A percentile compares a stretch with the other conserved stretches of the same genome.
phyloP scores from a whole-genome alignment of 2,113 vertebrate species.

The Myotis davidii region DNA sequence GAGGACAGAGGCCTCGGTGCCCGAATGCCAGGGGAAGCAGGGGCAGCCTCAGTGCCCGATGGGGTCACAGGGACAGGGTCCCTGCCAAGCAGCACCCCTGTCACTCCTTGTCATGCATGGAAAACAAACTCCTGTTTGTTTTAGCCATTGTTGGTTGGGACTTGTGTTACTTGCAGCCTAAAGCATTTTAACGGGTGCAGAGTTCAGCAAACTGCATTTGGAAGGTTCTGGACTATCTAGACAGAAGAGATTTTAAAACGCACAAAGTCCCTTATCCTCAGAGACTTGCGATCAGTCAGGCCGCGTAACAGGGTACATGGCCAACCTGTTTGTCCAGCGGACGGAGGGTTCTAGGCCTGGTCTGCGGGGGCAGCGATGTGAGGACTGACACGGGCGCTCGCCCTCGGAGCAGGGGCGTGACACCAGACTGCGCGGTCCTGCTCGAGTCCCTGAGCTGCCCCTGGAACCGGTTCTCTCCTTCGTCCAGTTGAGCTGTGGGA shows the following conservation, averaged over 20 bases:
- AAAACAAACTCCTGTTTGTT: background rate
- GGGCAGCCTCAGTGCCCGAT: background rate
- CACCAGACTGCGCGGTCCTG: too few species aligned
- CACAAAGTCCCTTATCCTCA: background rate
- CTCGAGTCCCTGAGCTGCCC: background rate
- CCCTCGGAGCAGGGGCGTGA: too few species aligned
- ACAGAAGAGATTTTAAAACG: background rate
- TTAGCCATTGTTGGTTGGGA: too few species aligned
- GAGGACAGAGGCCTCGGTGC: background rate
- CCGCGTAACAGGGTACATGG: accelerated
- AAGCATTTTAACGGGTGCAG: background rate
- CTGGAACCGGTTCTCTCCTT: background rate
- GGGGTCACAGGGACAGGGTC: background rate
- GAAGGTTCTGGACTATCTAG: background rate
- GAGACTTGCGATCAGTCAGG: background rate
- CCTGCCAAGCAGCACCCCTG: background rate
- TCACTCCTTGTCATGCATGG: accelerated
- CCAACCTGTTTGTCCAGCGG: background rate
- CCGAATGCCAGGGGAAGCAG: background rate
- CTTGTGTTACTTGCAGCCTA: background rate
- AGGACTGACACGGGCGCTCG: too few species aligned
- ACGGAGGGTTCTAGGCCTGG: background rate
- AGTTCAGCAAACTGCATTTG: background rate
- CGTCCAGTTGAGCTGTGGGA: background rate
- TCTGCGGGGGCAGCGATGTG: background rate